Percentiles rank a stretch among this genome's conserved stretches.
Evolutionary conservation across 2,888 invertebrate species (phyloP).

Genomic region (Hanleya hanleyi): DNA sequence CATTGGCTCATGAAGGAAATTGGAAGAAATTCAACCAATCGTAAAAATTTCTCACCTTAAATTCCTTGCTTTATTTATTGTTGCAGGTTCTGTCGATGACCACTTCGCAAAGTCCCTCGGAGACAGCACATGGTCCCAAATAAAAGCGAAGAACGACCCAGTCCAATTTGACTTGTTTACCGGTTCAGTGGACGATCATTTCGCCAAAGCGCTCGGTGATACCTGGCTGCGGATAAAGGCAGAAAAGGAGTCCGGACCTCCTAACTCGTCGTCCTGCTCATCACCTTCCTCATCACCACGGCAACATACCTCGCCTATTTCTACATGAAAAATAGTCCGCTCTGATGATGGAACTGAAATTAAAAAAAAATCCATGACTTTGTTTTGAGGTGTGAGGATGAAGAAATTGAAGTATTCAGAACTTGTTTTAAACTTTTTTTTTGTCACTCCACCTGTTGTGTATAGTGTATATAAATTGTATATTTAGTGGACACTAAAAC

Average conservation of each 20-base stretch:
- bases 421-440: too few species aligned
- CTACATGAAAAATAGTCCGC: background rate
- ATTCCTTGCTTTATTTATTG: background rate
- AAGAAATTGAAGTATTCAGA: too few species aligned
- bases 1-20: too few species aligned
- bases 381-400: too few species aligned
- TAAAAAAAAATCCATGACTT: too few species aligned
- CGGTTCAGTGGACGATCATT: constrained; percentile 87
- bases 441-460: too few species aligned
- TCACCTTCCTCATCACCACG: background rate
- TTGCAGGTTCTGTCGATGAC: constrained; percentile 83
- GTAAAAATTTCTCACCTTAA: background rate
- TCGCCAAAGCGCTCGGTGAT: constrained; percentile 88
- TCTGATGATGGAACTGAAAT: too few species aligned
- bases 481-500: too few species aligned
- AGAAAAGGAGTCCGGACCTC: constrained; percentile 46
- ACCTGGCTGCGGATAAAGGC: constrained; percentile 80
- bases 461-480: too few species aligned
- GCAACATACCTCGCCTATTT: background rate
- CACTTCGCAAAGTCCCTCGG: constrained; percentile 92
- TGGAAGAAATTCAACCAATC: too few species aligned
- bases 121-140: constrained; percentile 81
- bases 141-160: constrained; percentile 61
- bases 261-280: background rate
- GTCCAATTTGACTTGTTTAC: constrained; percentile 39